phyloP scores from a whole-genome alignment of 1,140 invertebrate species.

The Augochlora pura region DNA sequence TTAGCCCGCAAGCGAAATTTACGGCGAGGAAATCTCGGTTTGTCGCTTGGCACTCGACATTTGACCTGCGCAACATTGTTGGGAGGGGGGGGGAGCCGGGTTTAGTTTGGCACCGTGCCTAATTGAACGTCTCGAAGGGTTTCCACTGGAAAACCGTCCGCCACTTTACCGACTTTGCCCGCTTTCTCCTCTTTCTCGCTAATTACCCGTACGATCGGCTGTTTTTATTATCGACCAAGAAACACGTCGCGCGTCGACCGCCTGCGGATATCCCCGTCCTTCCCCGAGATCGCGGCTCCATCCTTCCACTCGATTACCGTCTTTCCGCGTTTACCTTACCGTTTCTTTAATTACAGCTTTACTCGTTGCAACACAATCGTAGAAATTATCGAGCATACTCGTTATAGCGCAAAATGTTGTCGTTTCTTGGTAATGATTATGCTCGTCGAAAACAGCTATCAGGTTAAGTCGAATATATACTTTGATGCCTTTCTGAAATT shows the following conservation, averaged over 20 bases:
- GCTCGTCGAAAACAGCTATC: too few relatives aligned
- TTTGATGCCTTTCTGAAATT: too few relatives aligned
- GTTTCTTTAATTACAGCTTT: not conserved
- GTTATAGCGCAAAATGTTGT: too few relatives aligned
- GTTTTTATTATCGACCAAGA: conserved; percentile 44
- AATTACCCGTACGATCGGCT: conserved; percentile 50
- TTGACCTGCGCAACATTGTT: conserved; percentile 55
- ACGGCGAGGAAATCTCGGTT: conserved; percentile 55
- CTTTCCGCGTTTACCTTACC: conserved; percentile 7
- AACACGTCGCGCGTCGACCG: conserved; percentile 3
- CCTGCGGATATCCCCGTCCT: not conserved
- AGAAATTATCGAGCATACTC: too few relatives aligned
- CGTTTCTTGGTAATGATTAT: too few relatives aligned
- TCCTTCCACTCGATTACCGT: conserved; percentile 24
- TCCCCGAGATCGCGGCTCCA: not conserved
- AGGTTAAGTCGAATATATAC: too few relatives aligned
- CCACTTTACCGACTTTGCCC: conserved; percentile 24
- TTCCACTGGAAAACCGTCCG: conserved; percentile 48
- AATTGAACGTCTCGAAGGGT: conserved; percentile 63
- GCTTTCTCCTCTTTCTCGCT: conserved; percentile 43
- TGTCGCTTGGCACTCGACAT: conserved; percentile 50
- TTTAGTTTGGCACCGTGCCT: conserved; percentile 60
- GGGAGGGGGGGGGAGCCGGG: not conserved
- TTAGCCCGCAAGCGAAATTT: conserved; percentile 6
- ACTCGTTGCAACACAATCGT: not conserved